Base-by-base conservation (phyloP, 2,113 vertebrate species). In the Equus quagga region DNA sequence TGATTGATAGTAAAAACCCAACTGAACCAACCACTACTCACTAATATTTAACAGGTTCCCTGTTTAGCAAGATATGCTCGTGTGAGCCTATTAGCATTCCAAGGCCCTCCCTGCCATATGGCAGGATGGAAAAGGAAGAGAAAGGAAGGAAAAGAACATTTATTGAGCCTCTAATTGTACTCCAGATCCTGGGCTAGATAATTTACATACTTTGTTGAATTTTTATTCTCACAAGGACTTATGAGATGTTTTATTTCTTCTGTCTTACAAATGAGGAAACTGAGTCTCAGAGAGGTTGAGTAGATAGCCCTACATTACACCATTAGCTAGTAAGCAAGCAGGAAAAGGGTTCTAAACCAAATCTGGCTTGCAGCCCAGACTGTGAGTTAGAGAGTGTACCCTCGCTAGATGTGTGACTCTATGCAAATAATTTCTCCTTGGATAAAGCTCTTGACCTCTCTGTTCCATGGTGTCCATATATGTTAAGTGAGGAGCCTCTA, bases 51-150 rank as follows among this genome's bases (percentile, higher is more conserved):
- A 46, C 31, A 44, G 67, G 62, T 46, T 69, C 73, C 70, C 33
- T 90, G 41, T 90, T 92, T 88, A 94, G 76, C 80, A 69, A 73
- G 78, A 78, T 78, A 60, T 31, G 18, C 79, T 85, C 5, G 41
- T 81, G 13, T 56, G 62, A 88, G 76, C 14, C n/a, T 65, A 0
- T 73, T 84, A 80, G 87, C 58, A 73, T 95, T 69, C 91, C 36
- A 56, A 64, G 81, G 64, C 62, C 78, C 58, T 91, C 58, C n/a
- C 83, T 64, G 56, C 82, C 76, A 67, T 65, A 49, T 87, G 87
- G 84, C 18, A 5, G 36, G 36, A 28, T 41, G 46, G n/a, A 67
- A 93, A 64, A 86, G 70, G 79, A 86, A 90, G 70, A 65, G 31
- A 49, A 92, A 24, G 62, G 79, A 91, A 76, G 81, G 44, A 58